Base-by-base conservation (phyloP, 2,888 invertebrate genomes). In the Mactromeris polynyma region DNA sequence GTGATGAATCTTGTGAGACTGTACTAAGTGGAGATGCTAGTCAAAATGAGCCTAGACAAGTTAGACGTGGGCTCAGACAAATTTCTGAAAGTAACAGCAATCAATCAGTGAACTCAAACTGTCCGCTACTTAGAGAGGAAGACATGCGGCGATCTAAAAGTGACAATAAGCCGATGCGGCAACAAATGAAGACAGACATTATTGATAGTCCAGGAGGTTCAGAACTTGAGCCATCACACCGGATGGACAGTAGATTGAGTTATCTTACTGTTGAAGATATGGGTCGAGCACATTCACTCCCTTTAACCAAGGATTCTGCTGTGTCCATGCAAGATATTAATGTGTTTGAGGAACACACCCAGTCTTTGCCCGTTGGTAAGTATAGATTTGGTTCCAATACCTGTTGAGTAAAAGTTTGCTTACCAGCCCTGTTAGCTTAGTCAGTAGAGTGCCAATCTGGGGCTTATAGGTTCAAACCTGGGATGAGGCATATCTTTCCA, bases 301-400 rank as follows among this genome's bases (percentile, higher is more conserved):
- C 83, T n/a, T n/a, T 87, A 38, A 77, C 69, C 40, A 81, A 85
- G 54, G 90, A 90, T 17, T 38, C 79, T 4, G 89, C 91, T 6
- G 86, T 91, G 2, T 91, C 91, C 9, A 85, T 91, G 78, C 88
- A 88, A 54, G 91, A 91, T 83, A 91, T 91, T 36, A 73, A 73
- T 33, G 83, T 87, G 83, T 82, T 91, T 54, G 91, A 91, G 38
- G 87, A 90, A 21, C 81, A 84, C 17, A 51, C 81, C 26, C 85
- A 86, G 4, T 58, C 85, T 31, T 33, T 80, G 14, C 69, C 85
- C 17, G 11, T 81, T 46, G 85, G 85, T 86, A 81, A 42, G 85
- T 86, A 26, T 31, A 21, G 26, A 21, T 17, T n/a, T 11, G 17
- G 46, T 46, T 46, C 17, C 11, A 46, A 46, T 46, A 46, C 17